Evolutionary conservation across 2,888 invertebrate species (phyloP), one percentile per base, ranked within the genome.

Genomic region (Drosophila rellima): DNA sequence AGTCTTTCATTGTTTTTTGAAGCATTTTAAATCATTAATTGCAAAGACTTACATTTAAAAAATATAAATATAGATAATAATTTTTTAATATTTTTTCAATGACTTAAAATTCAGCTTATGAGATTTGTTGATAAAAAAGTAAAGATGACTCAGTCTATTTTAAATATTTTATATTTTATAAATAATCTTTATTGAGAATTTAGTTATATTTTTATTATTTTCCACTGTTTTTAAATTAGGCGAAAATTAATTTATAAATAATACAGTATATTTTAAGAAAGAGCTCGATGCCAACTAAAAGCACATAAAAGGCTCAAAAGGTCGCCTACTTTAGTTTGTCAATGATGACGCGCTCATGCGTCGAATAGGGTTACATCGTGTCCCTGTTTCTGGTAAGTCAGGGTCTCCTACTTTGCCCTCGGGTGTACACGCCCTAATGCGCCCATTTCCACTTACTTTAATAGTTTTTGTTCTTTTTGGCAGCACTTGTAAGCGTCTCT

Each of bases 381-480:
- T 26, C 6, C 29, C 15, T 11, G 17, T 51, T 15, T 35, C 44
- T 31, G 15, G 13, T 26, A 42, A 23, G 13, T 26, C 33, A 23
- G 70, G 70, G 60, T 17, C 52, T 42, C 11, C 42, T 15, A 23
- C 45, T 18, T 29, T 3, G 5, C 40, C 29, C 35, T 45, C 13
- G 31, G 65, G 63, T 74, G 69, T 60, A 61, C 52, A 62, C 78
- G 82, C 73, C 70, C 62, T 82, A 76, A 83, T 83, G 80, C 84
- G 82, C 78, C 86, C 86, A 86, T 78, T 83, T 88, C 80, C 88
- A 88, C 82, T 86, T 85, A 78, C 78, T 78, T 86, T 83, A 82
- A 86, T 88, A 86, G 88, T 86, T 76, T 83, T 76, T 68, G 59
- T 69, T 74, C 69, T 72, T 82, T 74, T 54, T 37, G 73, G 42